A percentile compares a stretch with the other conserved stretches of the same genome.
Conservation (phyloP, 2,888 invertebrate species). For the Macaria notata region DNA sequence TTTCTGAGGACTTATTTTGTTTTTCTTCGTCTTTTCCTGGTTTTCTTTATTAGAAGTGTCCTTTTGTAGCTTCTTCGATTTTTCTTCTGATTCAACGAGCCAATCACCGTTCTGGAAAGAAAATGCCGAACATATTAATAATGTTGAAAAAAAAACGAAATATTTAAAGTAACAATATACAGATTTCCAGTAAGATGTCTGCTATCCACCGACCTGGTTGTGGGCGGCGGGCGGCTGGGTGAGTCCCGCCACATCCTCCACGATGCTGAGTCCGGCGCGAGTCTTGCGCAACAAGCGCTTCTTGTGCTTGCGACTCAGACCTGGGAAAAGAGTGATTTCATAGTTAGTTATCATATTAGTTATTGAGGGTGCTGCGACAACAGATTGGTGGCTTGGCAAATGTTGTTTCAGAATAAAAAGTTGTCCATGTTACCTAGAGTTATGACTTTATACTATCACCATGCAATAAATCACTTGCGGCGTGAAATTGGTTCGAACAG, state of each 20-base stretch:
- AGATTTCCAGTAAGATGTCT: too few species aligned
- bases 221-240: conserved; percentile 20
- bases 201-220: conserved; percentile 30
- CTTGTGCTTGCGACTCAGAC: conserved; percentile 64
- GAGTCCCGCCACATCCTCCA: conserved; percentile 47
- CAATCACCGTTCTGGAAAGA: conserved; percentile 56
- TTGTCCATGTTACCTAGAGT: too few species aligned
- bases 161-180: too few species aligned
- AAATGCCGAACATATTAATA: neutral
- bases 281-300: conserved; percentile 60
- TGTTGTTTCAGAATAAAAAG: too few species aligned
- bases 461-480: too few species aligned
- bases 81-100: conserved; percentile 51
- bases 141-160: too few species aligned
- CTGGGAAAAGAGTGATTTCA: conserved; percentile 36
- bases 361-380: too few species aligned
- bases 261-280: conserved; percentile 60
- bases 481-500: too few species aligned
- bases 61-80: conserved; percentile 40
- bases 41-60: conserved; percentile 54
- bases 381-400: too few species aligned
- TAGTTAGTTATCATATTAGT: too few species aligned
- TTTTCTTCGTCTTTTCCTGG: conserved; percentile 39
- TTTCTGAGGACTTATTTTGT: conserved; percentile 32
- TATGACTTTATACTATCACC: too few species aligned